These are phyloP conservation scores for Pseudocheirus occidentalis DNA, from an alignment of 2,797 vertebrate species.

Conservation along the genomic window DNA sequence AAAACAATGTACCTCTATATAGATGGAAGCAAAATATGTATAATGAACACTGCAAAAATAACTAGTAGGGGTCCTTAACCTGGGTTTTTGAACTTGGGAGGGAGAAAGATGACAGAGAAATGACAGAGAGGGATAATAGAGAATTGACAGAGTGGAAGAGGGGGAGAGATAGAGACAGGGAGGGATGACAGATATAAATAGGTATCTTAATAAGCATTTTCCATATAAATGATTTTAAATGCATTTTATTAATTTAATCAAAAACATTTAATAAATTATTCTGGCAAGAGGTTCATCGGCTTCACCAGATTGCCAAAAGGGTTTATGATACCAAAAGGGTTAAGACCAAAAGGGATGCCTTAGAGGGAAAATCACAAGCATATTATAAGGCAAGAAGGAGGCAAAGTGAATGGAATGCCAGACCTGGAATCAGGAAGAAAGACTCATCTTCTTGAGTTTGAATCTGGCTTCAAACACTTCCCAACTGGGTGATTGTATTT, in stretches of 20 bases:
- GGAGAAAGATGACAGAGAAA: not conserved
- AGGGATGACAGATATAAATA: not conserved
- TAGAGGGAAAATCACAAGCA: not conserved
- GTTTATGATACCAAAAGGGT: not conserved
- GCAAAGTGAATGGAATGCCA: not conserved
- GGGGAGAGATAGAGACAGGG: not conserved
- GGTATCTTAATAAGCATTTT: not conserved
- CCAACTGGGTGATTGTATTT: not conserved
- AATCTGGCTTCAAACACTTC: not conserved
- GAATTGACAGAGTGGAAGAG: accelerated
- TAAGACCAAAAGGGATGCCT: not conserved
- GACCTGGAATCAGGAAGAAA: not conserved
- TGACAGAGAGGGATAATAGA: not conserved
- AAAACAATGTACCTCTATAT: not conserved
- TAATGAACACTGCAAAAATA: not conserved
- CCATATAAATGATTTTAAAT: not conserved
- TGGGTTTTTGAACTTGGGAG: not conserved
- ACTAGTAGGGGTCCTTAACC: not conserved
- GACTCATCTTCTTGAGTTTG: not conserved
- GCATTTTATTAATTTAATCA: not conserved
- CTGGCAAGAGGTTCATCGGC: not conserved
- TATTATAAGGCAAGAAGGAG: not conserved
- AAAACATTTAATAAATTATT: not conserved
- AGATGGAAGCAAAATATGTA: not conserved
- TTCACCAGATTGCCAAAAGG: not conserved